Evolutionary conservation across 2,113 vertebrate genomes (phyloP).

Genomic region (Vanacampus margaritifer): DNA sequence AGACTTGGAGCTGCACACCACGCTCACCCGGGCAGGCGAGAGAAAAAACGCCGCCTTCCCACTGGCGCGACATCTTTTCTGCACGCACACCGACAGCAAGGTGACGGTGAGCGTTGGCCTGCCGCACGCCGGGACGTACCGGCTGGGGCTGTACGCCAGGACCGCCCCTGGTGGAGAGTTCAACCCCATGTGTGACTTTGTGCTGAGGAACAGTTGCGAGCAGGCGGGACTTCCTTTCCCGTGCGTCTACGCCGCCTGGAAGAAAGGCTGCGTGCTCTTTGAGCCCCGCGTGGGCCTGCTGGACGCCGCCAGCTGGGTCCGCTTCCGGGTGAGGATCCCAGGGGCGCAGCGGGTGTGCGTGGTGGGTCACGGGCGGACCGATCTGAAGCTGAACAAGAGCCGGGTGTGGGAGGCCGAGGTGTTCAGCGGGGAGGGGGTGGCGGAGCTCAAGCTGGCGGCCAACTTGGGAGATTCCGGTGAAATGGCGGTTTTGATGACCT

Average conservation of each 20-base stretch:
- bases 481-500: conserved; percentile 74
- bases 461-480: conserved; percentile 50
- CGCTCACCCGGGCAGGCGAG: conserved; percentile 51
- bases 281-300: conserved; percentile 76
- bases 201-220: conserved; percentile 64
- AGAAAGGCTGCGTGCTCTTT: conserved; percentile 74
- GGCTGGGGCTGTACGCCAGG: conserved; percentile 71
- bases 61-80: conserved; percentile 67
- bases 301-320: conserved; percentile 63
- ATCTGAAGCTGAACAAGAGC: conserved; percentile 67
- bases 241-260: conserved; percentile 67
- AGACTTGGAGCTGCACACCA: conserved; percentile 44
- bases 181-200: conserved; percentile 73
- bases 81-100: conserved; percentile 73
- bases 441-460: conserved; percentile 66
- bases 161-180: conserved; percentile 57
- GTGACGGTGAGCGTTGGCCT: conserved; percentile 67
- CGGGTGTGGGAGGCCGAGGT: conserved; percentile 76
- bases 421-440: conserved; percentile 45
- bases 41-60: conserved; percentile 29
- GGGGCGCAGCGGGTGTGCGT: conserved; percentile 65
- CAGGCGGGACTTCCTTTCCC: conserved; percentile 70
- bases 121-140: conserved; percentile 62
- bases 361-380: conserved; percentile 57
- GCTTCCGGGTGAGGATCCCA: conserved; percentile 75